Base-by-base conservation (phyloP, 2,888 invertebrate species). In the Spisula solida region DNA sequence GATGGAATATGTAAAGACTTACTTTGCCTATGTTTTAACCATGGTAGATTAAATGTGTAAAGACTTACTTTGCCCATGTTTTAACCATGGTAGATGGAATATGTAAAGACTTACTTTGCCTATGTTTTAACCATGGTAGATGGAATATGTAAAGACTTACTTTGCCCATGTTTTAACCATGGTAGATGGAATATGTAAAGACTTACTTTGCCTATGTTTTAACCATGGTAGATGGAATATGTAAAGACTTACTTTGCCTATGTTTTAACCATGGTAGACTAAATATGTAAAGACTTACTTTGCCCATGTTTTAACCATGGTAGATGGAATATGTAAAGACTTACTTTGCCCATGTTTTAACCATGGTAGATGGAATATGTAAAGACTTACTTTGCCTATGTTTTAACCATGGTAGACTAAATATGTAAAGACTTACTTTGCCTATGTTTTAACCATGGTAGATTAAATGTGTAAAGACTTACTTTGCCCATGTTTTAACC, bases 141-240 rank as follows among this genome's bases (percentile, higher is more conserved):
- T 0, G 99, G 98, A 0, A 98, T 97, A 0, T 55, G 16, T 16
- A 51, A 48, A 8, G n/a, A 88, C 97, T 96, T 96, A 97, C 96
- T 98, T 98, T 0, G 99, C 98, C 99, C 99, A 99, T 20, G 98
- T 97, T 96, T 99, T 99, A 0, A 98, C 97, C 97, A 99, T 98
- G 0, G 98, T 98, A 0, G 97, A 97, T 0, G 99, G 98, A 0
- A 98, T 97, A 0, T 55, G 16, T 16, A 51, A 48, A 8, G n/a
- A 88, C 97, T 96, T 96, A 97, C 96, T 98, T 98, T 0, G 99
- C 98, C 99, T 99, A 99, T 20, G 98, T 97, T 96, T 99, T 99
- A 0, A 98, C 97, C 97, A 99, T 98, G 0, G 98, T 98, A 0
- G 97, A 97, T 0, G 99, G 98, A 0, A 98, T 97, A 0, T 55